Conservation (phyloP, 2,113 vertebrate species). For the Plotosus lineatus region DNA sequence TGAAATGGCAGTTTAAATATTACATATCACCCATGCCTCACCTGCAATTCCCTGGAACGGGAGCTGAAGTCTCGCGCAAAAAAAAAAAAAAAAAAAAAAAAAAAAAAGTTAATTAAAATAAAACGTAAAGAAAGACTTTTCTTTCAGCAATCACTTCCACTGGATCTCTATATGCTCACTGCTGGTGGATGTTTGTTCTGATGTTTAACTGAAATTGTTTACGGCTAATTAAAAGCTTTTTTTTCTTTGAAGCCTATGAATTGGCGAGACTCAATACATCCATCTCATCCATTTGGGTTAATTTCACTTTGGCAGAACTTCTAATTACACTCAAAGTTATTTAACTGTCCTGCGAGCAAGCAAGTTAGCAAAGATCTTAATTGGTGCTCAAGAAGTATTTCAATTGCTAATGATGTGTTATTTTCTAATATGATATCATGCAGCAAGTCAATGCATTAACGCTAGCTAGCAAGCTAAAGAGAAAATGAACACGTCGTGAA, state of each 20-base stretch:
- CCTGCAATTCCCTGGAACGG: not conserved
- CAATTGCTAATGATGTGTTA: not conserved
- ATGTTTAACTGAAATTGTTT: not conserved
- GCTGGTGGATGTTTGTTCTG: not conserved
- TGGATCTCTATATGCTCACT: constrained; percentile 1
- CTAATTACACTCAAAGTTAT: not conserved
- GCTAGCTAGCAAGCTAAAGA: not conserved
- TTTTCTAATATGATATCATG: not conserved
- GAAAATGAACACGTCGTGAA: not conserved
- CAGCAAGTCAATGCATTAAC: not conserved
- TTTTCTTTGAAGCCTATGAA: not conserved
- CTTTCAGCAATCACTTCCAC: not conserved
- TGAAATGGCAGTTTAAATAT: not conserved
- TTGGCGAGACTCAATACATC: not conserved
- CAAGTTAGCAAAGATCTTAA: not conserved
- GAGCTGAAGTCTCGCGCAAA: not conserved
- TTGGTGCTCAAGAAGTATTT: not conserved
- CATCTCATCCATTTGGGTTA: not conserved
- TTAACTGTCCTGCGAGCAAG: not conserved
- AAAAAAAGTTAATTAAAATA: too few species aligned
- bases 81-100: too few species aligned
- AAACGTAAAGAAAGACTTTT: too few species aligned
- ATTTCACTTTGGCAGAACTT: not conserved
- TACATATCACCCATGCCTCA: not conserved
- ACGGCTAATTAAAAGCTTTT: not conserved